Evolutionary conservation across 2,797 vertebrate species (phyloP), one percentile per base, ranked within the genome.

Genomic region (Paramormyrops hopkinsi): DNA sequence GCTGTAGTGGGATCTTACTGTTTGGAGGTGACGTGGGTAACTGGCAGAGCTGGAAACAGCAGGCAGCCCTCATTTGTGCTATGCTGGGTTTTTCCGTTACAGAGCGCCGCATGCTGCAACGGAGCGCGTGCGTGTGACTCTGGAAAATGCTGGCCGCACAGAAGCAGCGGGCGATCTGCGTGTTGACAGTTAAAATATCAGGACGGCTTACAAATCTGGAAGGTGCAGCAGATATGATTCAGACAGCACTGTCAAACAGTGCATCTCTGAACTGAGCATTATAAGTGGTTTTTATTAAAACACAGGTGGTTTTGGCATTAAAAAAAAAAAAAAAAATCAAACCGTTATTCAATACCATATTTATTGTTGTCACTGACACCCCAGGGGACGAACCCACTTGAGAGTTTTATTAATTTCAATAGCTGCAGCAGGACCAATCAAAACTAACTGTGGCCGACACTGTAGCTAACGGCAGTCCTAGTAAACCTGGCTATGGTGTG

Each of bases 161-260:
- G 9, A 76, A 73, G 54, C 44, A 50, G 37, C 29, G 62, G 84
- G 85, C 69, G 69, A 87, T 89, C 84, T 85, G 8, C 14, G 5
- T 44, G 59, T 86, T 87, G 8, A 54, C 89, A 5, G 83, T 54
- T 53, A 17, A 89, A 87, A 86, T 62, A 73, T 48, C 56, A 22
- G 54, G 46, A 19, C 44, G 56, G 22, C 25, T 83, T 37, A 65
- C 14, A 86, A 65, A 22, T 9, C 88, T 14, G 84, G 29, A 76
- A 19, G 65, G 84, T 6, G 29, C 85, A 2, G 56, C 7, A 54
- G 89, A 87, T 56, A 89, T 19, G 62, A 89, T 73, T 17, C 84
- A 73, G 83, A 89, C 59, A 53, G 83, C 29, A 6, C 89, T 73
- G 83, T 87, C 59, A 76, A 76, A 89, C 53, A 12, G 44, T 54